Evolutionary conservation across 2,113 vertebrate species (phyloP), one percentile per base, ranked within the genome.

Genomic region (Hyaena hyaena): DNA sequence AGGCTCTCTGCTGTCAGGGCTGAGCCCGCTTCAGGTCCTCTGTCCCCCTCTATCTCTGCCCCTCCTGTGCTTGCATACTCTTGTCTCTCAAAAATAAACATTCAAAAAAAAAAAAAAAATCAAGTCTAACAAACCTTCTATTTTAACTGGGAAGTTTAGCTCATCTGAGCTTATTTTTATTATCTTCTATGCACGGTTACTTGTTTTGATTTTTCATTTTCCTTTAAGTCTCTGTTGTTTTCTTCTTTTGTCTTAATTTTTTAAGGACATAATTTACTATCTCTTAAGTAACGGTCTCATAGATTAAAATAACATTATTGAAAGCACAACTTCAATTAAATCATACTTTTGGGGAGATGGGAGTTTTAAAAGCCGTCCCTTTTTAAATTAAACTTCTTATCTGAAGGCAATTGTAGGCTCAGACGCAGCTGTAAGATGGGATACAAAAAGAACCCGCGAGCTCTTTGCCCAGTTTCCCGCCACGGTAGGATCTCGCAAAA

Each of bases 161-260:
- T 53, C n/a, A 65, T 33, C 45, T 28, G 45, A 77, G 35, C 12
- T 58, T 58, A 58, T 50, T 80, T 80, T 92, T 39, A 61, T 17
- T 23, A 61, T 16, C 15, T 82, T 66, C 76, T 15, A 50, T 19
- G 66, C 19, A 86, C 24, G 10, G 33, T 43, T 93, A 45, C 28
- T 84, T 86, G 19, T 88, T 45, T 82, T 86, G 19, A 76, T 45
- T 82, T 91, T 53, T 79, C 73, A 79, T 61, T 86, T 84, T 92
- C 55, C 23, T 84, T 53, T 79, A 39, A 50, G 24, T 50, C 43
- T 7, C 11, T 71, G 21, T 61, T 58, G 11, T 39, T 63, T 81
- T 39, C 28, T 73, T 83, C 43, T n/a, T 95, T 80, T 88, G 66
- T 66, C 10, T 58, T 83, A 68, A 28, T 16, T 63, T 76, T 92